These are phyloP conservation scores for Lasioglossum pauxillum DNA, from an alignment of 2,888 invertebrate genomes.

Conservation along the genomic window DNA sequence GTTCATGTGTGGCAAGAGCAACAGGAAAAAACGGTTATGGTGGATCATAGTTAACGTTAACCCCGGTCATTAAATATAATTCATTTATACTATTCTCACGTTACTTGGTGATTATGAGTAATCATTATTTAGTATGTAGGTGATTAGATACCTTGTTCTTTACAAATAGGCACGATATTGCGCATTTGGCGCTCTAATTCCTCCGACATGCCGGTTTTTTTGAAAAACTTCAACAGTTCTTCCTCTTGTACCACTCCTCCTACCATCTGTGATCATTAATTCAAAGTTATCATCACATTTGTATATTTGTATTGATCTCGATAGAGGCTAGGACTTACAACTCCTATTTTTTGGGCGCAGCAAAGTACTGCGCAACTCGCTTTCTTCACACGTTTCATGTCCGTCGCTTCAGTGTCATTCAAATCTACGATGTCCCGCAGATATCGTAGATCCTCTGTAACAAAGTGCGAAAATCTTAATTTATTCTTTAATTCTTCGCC, in stretches of 20 bases:
- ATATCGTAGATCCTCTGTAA: neutral
- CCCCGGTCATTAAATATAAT: too few relatives aligned
- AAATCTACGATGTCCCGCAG: fast-evolving
- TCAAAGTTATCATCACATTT: neutral
- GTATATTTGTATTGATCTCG: too few relatives aligned
- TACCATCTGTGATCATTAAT: neutral
- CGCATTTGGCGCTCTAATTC: fast-evolving
- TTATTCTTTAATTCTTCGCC: too few relatives aligned
- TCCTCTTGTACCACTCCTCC: neutral
- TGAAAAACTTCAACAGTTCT: fast-evolving
- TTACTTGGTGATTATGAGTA: too few relatives aligned
- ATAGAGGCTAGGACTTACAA: neutral
- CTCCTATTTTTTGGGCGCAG: conserved; percentile 1
- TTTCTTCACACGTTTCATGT: neutral
- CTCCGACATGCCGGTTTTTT: neutral
- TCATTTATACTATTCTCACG: too few relatives aligned
- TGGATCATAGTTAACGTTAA: too few relatives aligned
- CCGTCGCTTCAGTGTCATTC: fast-evolving
- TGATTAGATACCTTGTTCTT: neutral
- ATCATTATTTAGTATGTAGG: too few relatives aligned
- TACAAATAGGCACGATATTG: fast-evolving
- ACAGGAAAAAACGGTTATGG: neutral
- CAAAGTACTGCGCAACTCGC: neutral
- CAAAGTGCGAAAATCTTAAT: neutral
- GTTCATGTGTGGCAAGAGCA: too few relatives aligned